Evolutionary conservation across 2,888 invertebrate genomes (phyloP).

Genomic region (Stegophylla sp.): DNA sequence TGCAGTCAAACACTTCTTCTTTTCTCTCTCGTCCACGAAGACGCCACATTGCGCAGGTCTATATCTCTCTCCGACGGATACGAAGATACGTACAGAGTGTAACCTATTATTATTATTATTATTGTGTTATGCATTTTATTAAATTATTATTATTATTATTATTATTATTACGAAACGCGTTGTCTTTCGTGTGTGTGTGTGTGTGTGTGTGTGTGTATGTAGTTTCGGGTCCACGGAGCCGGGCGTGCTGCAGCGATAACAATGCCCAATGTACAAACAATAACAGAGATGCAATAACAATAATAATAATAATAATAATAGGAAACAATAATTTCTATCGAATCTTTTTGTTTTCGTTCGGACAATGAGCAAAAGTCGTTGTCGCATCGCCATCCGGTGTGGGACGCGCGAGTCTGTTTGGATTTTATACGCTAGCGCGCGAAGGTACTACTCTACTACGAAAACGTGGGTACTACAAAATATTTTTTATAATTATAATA

Average conservation of each 20-base stretch:
- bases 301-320: not conserved
- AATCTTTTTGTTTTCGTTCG: not conserved
- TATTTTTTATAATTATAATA: too few species aligned
- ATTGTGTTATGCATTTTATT: not conserved
- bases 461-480: not conserved
- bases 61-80: constrained; percentile 17
- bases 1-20: not conserved
- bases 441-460: too few species aligned
- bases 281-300: not conserved
- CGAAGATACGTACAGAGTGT: too few species aligned
- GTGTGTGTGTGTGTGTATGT: not conserved
- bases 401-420: not conserved
- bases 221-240: too few species aligned
- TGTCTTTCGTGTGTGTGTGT: not conserved
- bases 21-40: not conserved
- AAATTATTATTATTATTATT: not conserved
- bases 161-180: not conserved
- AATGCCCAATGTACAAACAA: not conserved
- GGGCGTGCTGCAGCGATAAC: too few species aligned
- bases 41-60: too few species aligned
- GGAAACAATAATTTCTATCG: too few species aligned
- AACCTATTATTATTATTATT: too few species aligned
- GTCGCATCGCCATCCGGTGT: not conserved
- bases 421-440: not conserved
- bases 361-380: not conserved